A percentile compares a stretch with the other conserved stretches of the same genome.
These are phyloP conservation scores for Taphrorychus bicolor DNA, from an alignment of 2,888 invertebrate species.

Conservation along the genomic window DNA sequence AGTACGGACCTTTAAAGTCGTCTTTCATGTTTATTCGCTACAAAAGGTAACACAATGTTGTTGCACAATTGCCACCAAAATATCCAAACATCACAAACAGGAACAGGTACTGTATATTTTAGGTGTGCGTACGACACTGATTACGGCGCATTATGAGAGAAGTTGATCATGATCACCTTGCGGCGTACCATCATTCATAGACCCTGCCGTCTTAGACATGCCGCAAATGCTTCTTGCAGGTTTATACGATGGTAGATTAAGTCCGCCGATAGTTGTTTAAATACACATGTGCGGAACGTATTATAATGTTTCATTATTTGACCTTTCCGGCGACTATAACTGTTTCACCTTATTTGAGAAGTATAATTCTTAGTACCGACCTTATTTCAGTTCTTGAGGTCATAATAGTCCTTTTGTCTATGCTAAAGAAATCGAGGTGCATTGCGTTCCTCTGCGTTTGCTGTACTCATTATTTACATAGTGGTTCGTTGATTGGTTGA, in stretches of 20 bases:
- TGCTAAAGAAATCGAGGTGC: not conserved
- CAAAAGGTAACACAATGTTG: no score
- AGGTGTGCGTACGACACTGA: slow-evolving; percentile 39
- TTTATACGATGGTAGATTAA: slow-evolving; percentile 48
- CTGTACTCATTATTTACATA: not conserved
- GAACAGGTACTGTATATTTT: not conserved
- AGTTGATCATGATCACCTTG: slow-evolving; percentile 51
- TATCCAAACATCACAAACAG: no score
- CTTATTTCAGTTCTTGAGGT: slow-evolving; percentile 29
- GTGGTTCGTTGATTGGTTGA: no score
- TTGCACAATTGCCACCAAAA: no score
- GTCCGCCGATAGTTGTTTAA: slow-evolving; percentile 48
- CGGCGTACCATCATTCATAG: slow-evolving; percentile 52
- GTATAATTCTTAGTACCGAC: slow-evolving; percentile 32
- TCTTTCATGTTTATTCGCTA: no score
- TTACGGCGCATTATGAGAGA: slow-evolving; percentile 49
- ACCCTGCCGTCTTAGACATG: slow-evolving; percentile 49
- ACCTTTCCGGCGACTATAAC: slow-evolving; percentile 47
- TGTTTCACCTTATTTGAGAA: slow-evolving; percentile 46
- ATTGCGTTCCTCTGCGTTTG: not conserved
- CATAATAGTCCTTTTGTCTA: slow-evolving; percentile 23
- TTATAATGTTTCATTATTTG: slow-evolving; percentile 47
- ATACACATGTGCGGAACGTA: slow-evolving; percentile 49
- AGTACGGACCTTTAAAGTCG: no score
- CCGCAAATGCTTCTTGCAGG: slow-evolving; percentile 49